Evolutionary conservation across 2,888 invertebrate species (phyloP), one percentile per base, ranked within the genome.

Genomic region (Caenorhabditis sp.): DNA sequence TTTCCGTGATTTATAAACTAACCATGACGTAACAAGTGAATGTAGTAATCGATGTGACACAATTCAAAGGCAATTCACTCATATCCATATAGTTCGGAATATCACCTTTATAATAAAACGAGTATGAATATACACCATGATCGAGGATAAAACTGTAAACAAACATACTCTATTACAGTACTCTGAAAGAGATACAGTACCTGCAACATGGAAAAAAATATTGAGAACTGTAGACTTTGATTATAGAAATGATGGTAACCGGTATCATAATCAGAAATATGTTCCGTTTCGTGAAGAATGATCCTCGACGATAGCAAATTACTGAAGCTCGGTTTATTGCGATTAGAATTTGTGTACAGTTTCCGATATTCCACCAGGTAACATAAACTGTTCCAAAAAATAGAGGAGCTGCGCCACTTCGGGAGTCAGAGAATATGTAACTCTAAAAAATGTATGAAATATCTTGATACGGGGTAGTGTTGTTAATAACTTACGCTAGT

Each of bases 21-120:
- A 36, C 36, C 10, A 8, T 36, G 36, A 77, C 27, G 57, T 80
- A 80, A 58, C 75, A 73, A 17, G 70, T 49, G 4, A 70, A 52
- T 25, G 74, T 67, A 20, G 67, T 60, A 10, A 70, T 66, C 0
- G 77, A 70, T 43, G 68, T 66, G 12, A 68, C 23, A 4, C 75
- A 69, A 26, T 80, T 80, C 52, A 80, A 63, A 12, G 75, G 75
- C 12, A 77, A 69, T 63, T 80, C 79, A 56, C 75, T 71, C 1
- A 63, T 58, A 61, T 80, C 77, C n/a, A 77, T 74, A 58, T 76
- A 77, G 36, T 80, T 80, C 26, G 68, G 64, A 25, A 71, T 26
- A 49, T 63, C 66, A 2, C 26, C 59, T 21, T 67, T 61, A 25
- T 56, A 38, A 27, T 50, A 54, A 53, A 77, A 80, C 0, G 72